phyloP scores from a whole-genome alignment of 1,140 invertebrate species.

The Aporrectodea caliginosa region DNA sequence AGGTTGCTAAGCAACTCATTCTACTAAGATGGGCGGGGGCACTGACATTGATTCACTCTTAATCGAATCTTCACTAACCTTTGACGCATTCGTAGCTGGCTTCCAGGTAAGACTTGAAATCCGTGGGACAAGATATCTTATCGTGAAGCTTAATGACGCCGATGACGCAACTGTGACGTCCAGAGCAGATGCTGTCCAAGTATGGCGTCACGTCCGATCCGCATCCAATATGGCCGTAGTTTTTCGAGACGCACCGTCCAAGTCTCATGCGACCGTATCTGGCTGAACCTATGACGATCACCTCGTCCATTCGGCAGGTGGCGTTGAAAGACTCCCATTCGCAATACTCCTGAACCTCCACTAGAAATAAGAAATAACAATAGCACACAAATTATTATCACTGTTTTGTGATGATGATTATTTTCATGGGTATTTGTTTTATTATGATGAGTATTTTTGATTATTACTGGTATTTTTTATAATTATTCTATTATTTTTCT shows the following conservation, averaged over 20 bases:
- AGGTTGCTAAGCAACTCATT: neutral
- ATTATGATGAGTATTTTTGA: neutral
- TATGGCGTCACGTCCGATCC: constrained; percentile 26
- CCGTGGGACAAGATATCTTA: constrained; percentile 29
- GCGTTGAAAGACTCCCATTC: constrained; percentile 16
- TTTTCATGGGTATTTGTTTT: neutral
- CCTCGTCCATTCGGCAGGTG: neutral
- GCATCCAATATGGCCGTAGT: constrained; percentile 27
- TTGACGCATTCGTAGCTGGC: constrained; percentile 29
- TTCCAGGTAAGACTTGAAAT: constrained; percentile 33
- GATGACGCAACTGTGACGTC: constrained; percentile 21
- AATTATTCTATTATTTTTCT: too few species aligned
- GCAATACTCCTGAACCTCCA: constrained; percentile 14
- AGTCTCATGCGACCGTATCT: constrained; percentile 29
- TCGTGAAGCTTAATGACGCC: constrained; percentile 26
- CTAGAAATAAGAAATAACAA: too few species aligned
- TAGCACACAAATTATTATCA: neutral
- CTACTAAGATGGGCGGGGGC: neutral
- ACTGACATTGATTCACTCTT: neutral
- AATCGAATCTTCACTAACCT: neutral
- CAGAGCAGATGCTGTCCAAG: constrained; percentile 25
- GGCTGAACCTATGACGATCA: constrained; percentile 22
- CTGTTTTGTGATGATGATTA: neutral
- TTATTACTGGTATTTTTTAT: neutral
- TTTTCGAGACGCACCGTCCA: constrained; percentile 17